These are phyloP conservation scores for Bombylius major DNA, from an alignment of 2,888 invertebrate species.

Conservation along the genomic window DNA sequence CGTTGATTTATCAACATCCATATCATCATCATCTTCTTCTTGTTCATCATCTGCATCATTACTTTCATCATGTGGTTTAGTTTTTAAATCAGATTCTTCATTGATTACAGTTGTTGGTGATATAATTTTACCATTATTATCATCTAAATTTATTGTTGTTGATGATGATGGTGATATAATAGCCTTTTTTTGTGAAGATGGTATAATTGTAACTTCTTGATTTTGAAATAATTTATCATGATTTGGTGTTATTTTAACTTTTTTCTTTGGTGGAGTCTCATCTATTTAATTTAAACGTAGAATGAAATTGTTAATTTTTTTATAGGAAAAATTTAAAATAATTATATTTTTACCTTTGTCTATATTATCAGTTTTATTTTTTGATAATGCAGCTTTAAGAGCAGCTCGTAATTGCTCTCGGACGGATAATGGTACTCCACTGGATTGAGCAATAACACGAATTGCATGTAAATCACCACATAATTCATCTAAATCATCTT, in stretches of 20 bases:
- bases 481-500: conserved; percentile 35
- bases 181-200: not conserved
- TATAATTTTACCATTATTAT: conserved; percentile 17
- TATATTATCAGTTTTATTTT: conserved; percentile 28
- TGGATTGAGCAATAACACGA: conserved; percentile 34
- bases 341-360: conserved; percentile 22
- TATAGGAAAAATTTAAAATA: not conserved
- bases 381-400: conserved; percentile 28
- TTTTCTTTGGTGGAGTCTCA: conserved; percentile 18
- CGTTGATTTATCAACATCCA: conserved; percentile 9
- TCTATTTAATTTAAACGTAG: conserved; percentile 5
- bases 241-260: conserved; percentile 13
- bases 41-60: conserved; percentile 20
- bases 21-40: conserved; percentile 16
- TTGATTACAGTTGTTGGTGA: conserved; percentile 19
- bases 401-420: conserved; percentile 33
- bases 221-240: not conserved
- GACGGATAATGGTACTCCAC: conserved; percentile 33
- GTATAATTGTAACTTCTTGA: not conserved
- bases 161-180: conserved; percentile 10
- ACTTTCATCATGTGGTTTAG: conserved; percentile 16
- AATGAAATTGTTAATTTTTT: not conserved
- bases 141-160: conserved; percentile 10
- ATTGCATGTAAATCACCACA: conserved; percentile 37
- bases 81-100: not conserved